phyloP scores from a whole-genome alignment of 30 jellyfish, hydroid and myxozoan genomes.

The Aurelia sp. region DNA sequence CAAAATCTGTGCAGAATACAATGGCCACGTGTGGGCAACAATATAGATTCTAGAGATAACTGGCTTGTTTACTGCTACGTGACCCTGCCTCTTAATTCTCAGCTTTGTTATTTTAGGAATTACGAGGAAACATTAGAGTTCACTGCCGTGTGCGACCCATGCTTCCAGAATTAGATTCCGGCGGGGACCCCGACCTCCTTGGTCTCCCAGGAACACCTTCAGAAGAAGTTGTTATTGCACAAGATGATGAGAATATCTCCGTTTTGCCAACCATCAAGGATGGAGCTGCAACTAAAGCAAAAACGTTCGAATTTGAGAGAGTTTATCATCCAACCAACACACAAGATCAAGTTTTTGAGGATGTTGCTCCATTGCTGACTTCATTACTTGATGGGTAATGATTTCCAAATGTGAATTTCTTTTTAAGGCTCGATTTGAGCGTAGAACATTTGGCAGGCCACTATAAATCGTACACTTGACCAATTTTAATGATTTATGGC shows the following conservation, averaged over 20 bases:
- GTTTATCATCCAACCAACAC: slow-evolving; percentile 75
- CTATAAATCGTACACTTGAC: too few relatives aligned
- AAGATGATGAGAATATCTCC: slow-evolving; percentile 78
- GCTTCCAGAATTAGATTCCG: slow-evolving; percentile 83
- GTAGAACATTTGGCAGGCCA: too few relatives aligned
- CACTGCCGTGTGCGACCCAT: slow-evolving; percentile 93
- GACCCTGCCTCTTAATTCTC: too few relatives aligned
- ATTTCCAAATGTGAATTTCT: too few relatives aligned
- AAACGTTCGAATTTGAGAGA: slow-evolving; percentile 77
- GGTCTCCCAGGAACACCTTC: slow-evolving; percentile 84
- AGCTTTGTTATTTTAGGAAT: slow-evolving; percentile 48
- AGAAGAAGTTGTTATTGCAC: slow-evolving; percentile 76
- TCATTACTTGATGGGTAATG: slow-evolving; percentile 92
- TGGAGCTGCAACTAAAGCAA: slow-evolving; percentile 53
- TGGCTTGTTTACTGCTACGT: too few relatives aligned
- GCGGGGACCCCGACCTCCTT: slow-evolving; percentile 82
- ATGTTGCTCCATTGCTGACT: slow-evolving; percentile 88
- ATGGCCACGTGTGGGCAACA: too few relatives aligned
- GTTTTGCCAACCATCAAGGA: slow-evolving; percentile 43
- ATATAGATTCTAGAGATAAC: too few relatives aligned
- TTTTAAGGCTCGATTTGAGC: too few relatives aligned
- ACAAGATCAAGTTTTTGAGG: slow-evolving; percentile 71
- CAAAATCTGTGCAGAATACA: too few relatives aligned
- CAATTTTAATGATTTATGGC: too few relatives aligned
- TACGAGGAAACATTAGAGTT: slow-evolving; percentile 90